These are phyloP conservation scores for Eristalinus aeneus DNA, from an alignment of 2,888 invertebrate species.

Conservation along the genomic window DNA sequence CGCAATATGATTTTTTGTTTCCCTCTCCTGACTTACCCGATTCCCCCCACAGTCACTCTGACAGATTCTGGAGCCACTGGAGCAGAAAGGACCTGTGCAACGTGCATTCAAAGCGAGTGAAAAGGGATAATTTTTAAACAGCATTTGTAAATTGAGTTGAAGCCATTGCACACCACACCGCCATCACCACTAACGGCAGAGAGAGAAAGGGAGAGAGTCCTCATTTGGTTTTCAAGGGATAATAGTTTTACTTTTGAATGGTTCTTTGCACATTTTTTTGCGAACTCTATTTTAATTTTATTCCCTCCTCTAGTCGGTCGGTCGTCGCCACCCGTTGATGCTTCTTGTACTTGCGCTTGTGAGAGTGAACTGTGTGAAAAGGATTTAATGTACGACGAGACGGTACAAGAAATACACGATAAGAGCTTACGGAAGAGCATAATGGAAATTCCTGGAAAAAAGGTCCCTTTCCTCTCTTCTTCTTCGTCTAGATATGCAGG, in stretches of 20 bases:
- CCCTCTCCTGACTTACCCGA: constrained; percentile 22
- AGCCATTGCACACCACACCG: constrained; percentile 38
- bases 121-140: constrained; percentile 69
- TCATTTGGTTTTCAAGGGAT: constrained; percentile 49
- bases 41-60: background rate
- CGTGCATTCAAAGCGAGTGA: constrained; percentile 12
- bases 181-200: background rate
- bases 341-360: constrained; percentile 1
- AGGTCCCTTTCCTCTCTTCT: constrained; percentile 3
- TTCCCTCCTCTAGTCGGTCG: constrained; percentile 21
- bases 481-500: constrained; percentile 39
- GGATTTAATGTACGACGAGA: constrained; percentile 52
- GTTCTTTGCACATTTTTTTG: constrained; percentile 16
- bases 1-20: constrained; percentile 59
- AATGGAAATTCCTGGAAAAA: constrained; percentile 53
- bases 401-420: constrained; percentile 24
- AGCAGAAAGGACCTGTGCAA: constrained; percentile 26
- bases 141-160: constrained; percentile 68
- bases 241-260: constrained; percentile 60
- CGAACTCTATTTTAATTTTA: constrained; percentile 60
- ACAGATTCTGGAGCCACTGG: background rate
- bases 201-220: background rate
- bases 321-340: constrained; percentile 26
- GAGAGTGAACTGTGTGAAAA: constrained; percentile 51
- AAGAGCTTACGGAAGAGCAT: constrained; percentile 55